These are phyloP conservation scores for Molothrus aeneus DNA, from an alignment of 2,797 vertebrate genomes.

Conservation along the genomic window DNA sequence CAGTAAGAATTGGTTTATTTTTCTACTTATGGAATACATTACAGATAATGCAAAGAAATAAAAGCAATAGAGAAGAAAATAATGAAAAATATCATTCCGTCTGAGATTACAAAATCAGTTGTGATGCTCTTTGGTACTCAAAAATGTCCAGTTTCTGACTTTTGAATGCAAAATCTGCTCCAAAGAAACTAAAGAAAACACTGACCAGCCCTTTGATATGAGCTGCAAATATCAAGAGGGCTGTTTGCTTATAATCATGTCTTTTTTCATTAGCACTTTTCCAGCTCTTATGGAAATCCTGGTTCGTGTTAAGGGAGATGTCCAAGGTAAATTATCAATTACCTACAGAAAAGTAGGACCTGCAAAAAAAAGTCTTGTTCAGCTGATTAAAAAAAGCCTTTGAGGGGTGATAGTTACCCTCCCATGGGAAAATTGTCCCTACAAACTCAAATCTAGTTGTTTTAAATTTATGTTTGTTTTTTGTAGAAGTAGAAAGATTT, in stretches of 20 bases:
- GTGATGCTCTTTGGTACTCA: background rate
- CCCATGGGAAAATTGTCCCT: background rate
- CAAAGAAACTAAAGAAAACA: background rate
- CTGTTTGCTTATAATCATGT: background rate
- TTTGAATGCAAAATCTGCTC: background rate
- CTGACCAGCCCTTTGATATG: background rate
- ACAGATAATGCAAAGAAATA: background rate
- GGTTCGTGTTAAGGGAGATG: background rate
- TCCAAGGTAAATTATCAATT: background rate
- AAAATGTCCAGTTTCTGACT: background rate
- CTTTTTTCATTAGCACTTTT: background rate
- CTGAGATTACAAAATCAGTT: background rate
- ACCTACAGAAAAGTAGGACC: background rate
- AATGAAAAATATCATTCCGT: background rate
- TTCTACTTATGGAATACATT: background rate
- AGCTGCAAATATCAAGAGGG: background rate
- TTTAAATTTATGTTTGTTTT: background rate
- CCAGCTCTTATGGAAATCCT: background rate
- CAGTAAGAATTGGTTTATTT: background rate
- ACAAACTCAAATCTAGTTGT: background rate
- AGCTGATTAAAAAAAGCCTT: background rate
- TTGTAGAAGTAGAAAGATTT: background rate
- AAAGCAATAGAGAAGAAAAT: background rate
- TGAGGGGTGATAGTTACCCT: background rate
- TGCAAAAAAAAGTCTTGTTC: background rate